Conservation (phyloP, 2,113 vertebrate genomes). For the Hyla sarda region DNA sequence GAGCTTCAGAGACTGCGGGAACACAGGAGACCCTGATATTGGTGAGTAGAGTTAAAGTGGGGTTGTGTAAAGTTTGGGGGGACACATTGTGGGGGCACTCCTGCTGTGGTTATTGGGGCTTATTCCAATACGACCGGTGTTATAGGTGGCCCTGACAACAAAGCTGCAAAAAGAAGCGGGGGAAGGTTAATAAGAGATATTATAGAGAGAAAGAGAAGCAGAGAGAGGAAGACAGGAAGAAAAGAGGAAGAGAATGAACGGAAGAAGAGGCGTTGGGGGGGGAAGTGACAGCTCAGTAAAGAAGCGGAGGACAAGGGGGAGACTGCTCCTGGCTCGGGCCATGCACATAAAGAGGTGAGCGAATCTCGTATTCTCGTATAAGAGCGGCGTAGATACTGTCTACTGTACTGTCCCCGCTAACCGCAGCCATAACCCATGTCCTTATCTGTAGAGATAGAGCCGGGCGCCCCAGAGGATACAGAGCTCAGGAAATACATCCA, state of each 20-base stretch:
- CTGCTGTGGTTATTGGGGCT: neutral
- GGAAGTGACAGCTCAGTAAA: slow-evolving; percentile 52
- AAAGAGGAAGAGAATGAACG: slow-evolving; percentile 50
- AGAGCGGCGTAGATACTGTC: neutral
- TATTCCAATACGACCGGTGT: neutral
- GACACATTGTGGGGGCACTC: neutral
- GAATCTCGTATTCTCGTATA: neutral
- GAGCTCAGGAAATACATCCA: neutral
- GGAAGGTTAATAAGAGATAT: neutral
- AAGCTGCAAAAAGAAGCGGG: neutral
- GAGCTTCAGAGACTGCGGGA: neutral
- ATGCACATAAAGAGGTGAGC: slow-evolving; percentile 24
- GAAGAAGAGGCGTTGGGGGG: slow-evolving; percentile 55
- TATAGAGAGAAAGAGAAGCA: slow-evolving; percentile 27
- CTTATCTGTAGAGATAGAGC: neutral
- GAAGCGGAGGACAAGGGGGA: slow-evolving; percentile 15
- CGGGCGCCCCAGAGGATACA: neutral
- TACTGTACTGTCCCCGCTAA: neutral
- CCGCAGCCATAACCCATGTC: neutral
- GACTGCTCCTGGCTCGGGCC: slow-evolving; percentile 16
- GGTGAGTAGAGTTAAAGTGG: neutral
- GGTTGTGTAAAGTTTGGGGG: neutral
- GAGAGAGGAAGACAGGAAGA: slow-evolving; percentile 41
- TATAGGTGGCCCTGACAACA: neutral
- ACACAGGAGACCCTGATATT: neutral